These are phyloP conservation scores for Montifringilla adamsi DNA, from an alignment of 2,113 vertebrate species.

Conservation along the genomic window DNA sequence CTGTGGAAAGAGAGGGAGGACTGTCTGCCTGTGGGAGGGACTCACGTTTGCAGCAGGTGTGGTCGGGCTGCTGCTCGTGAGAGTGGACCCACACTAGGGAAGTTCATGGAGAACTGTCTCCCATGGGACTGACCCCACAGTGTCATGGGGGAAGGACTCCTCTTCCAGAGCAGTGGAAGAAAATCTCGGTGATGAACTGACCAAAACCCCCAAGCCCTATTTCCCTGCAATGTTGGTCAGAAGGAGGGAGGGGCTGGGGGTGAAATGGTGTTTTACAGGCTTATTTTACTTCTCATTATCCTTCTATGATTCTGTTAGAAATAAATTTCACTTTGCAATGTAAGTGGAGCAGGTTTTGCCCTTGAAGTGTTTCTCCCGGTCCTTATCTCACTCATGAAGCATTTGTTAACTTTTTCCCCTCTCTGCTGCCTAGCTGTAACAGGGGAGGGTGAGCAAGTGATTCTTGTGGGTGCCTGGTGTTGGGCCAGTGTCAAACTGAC, in stretches of 20 bases:
- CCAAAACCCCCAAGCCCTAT: no score
- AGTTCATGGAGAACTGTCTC: neutral
- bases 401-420: neutral
- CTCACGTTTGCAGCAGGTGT: neutral
- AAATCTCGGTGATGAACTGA: neutral
- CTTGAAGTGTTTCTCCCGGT: neutral
- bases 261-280: rapidly evolving
- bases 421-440: neutral
- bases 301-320: neutral
- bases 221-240: rapidly evolving
- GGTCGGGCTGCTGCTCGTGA: no score
- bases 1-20: neutral
- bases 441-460: neutral
- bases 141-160: no score
- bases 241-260: neutral
- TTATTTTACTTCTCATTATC: neutral
- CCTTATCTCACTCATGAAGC: neutral
- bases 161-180: neutral
- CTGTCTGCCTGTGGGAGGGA: neutral
- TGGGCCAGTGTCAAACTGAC: neutral
- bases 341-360: neutral
- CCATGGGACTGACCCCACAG: neutral
- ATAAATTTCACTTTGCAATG: no score
- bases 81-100: rapidly evolving
- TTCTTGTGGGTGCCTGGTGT: neutral